Conservation (phyloP, 2,888 invertebrate species). For the Malthinus flaveolus region DNA sequence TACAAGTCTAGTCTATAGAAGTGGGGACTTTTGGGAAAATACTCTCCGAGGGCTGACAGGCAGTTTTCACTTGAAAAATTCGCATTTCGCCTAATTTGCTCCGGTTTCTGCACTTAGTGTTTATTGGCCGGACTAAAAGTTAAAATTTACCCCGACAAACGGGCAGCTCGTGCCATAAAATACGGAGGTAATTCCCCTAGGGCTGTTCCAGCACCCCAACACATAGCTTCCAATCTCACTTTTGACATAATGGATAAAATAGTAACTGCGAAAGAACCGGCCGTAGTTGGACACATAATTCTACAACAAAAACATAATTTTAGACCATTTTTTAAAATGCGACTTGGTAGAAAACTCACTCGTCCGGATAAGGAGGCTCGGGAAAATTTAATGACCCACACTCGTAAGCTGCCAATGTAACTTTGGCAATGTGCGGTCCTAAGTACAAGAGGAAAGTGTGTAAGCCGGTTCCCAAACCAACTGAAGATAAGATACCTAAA, state of each 20-base stretch:
- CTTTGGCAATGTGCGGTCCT: slow-evolving; percentile 98
- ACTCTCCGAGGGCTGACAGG: neutral
- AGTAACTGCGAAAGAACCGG: slow-evolving; percentile 69
- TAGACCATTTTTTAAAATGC: neutral
- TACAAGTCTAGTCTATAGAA: no score
- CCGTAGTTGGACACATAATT: slow-evolving; percentile 86
- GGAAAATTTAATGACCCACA: slow-evolving; percentile 95
- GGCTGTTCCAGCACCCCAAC: slow-evolving; percentile 98
- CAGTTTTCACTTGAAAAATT: no score
- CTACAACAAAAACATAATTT: slow-evolving; percentile 61
- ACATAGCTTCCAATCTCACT: slow-evolving; percentile 92
- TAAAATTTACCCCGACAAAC: slow-evolving; percentile 61
- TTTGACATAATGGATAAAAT: slow-evolving; percentile 95
- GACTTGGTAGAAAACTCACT: slow-evolving; percentile 65
- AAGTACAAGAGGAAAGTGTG: slow-evolving; percentile 98
- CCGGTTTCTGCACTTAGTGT: no score
- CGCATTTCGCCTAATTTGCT: no score
- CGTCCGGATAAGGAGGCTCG: slow-evolving; percentile 96
- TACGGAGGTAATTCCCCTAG: slow-evolving; percentile 99
- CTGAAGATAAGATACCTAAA: slow-evolving; percentile 90
- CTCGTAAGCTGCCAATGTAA: slow-evolving; percentile 97
- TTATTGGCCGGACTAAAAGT: no score
- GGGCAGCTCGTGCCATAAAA: slow-evolving; percentile 97
- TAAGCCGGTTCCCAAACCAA: slow-evolving; percentile 96
- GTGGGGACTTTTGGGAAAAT: neutral